Percentiles rank a stretch among this genome's conserved stretches.
phyloP scores from a whole-genome alignment of 2,113 vertebrate genomes.

The Lethenteron reissneri region DNA sequence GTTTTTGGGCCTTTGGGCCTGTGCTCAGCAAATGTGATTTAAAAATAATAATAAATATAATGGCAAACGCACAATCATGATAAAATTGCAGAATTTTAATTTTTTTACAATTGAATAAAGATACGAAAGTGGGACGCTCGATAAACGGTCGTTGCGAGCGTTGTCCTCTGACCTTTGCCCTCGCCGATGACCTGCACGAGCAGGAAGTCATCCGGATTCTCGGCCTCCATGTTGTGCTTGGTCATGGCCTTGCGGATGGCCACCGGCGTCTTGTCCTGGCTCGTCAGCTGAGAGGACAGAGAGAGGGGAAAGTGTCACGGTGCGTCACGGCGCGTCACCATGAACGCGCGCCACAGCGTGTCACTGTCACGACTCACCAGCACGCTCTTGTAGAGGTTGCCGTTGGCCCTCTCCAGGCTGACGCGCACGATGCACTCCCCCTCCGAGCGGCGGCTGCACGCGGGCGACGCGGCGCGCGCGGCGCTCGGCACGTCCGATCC shows the following conservation, averaged over 20 bases:
- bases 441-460: constrained; percentile 54
- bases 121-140: no score
- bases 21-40: no score
- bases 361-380: constrained; percentile 28
- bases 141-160: no score
- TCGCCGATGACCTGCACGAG: constrained; percentile 73
- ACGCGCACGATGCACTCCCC: constrained; percentile 56
- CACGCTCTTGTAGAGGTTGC: constrained; percentile 85
- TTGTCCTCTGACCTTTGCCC: constrained; percentile 40
- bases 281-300: constrained; percentile 36
- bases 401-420: constrained; percentile 44
- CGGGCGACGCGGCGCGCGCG: constrained; percentile 16
- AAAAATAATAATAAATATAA: no score
- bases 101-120: no score
- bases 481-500: constrained; percentile 11
- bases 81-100: no score
- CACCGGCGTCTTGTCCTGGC: constrained; percentile 65
- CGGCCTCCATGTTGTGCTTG: constrained; percentile 60
- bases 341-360: not conserved
- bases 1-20: no score
- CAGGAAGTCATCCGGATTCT: constrained; percentile 40
- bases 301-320: not conserved
- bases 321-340: not conserved
- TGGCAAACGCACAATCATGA: no score
- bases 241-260: constrained; percentile 58